Evolutionary conservation across 2,888 invertebrate genomes (phyloP), one percentile per base, ranked within the genome.

Genomic region (Ectemnius lituratus): DNA sequence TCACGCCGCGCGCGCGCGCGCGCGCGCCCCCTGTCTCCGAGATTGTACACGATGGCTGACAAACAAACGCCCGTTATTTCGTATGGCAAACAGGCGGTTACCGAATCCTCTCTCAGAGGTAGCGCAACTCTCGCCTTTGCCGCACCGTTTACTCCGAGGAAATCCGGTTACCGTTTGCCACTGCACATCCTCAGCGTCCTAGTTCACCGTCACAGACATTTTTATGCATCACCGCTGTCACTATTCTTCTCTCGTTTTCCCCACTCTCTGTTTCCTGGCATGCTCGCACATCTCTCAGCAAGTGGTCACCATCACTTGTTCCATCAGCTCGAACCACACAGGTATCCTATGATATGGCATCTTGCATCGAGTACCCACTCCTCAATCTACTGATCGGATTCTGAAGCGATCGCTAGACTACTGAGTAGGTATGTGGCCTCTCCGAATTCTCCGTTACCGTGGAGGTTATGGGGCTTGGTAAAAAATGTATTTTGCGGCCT

Each of bases 71-170:
- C 70, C 72, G 77, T 85, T 85, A 80, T 86, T 86, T 84, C 79
- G 78, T 78, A 80, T 73, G 67, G 76, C 81, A 85, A 87, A 85
- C 83, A 81, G 83, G 75, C 83, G 81, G 83, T 85, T 82, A 74
- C 72, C 64, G 77, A 79, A 75, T 76, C 81, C 62, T 57, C 70
- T 37, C 37, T 37, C 37, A 11, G 37, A 37, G 37, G 6, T 37
- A 37, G 37, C 78, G 70, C 62, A 62, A 67, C 52, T 61, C 57
- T 67, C 13, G 59, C 62, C 72, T 68, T 61, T 68, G 59, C 47
- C 62, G 49, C 61, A 27, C 6, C 63, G 69, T 79, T 76, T 65
- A 49, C 59, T 62, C 61, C 57, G 14, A 16, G 68, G 56, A 67
- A 73, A 76, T 65, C 70, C 64, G 69, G 70, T 75, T 75, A 67